Evolutionary conservation across 2,113 vertebrate species (phyloP), one percentile per base, ranked within the genome.

Genomic region (Chinchilla lanigera): DNA sequence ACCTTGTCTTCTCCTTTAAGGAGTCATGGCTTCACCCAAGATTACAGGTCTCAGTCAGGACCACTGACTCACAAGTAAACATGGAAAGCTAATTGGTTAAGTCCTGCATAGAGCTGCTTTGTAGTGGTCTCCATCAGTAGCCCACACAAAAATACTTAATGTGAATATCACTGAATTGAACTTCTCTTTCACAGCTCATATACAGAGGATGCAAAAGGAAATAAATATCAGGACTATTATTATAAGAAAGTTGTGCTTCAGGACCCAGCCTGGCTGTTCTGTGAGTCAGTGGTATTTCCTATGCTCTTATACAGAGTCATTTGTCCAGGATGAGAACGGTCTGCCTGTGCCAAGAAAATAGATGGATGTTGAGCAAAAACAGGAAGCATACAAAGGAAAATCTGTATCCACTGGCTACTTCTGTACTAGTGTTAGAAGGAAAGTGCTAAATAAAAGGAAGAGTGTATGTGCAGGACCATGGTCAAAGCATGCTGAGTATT

Each of bases 341-440:
- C n/a, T 88, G 52, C 41, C 69, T 33, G n/a, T 97, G 89, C 94
- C 93, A 93, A 90, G 85, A 82, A 94, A 96, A 96, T 87, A 93
- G 93, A 93, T 63, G 81, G 63, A 54, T 44, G 3, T 91, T 71
- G 41, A 69, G 52, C 47, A 95, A 92, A 94, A 96, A 80, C 84
- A 96, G 85, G 77, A 96, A 84, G 61, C 58, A 73, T 58, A 65
- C 61, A 89, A 94, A 88, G 54, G 86, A 95, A 28, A 91, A 73
- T 93, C 16, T 90, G 61, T 93, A 61, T 61, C 47, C 54, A 41
- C 58, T 92, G 89, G 75, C n/a, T 93, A 26, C 54, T 90, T 85
- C 63, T 89, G 60, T 11, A 7, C 38, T 92, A 13, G 28, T 63
- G 60, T 56, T 86, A 77, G 67, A 86, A 97, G 24, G n/a, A 91